A percentile compares a stretch with the other conserved stretches of the same genome.
These are phyloP conservation scores for Polymixis flavicincta DNA, from an alignment of 2,888 invertebrate species.

Conservation along the genomic window DNA sequence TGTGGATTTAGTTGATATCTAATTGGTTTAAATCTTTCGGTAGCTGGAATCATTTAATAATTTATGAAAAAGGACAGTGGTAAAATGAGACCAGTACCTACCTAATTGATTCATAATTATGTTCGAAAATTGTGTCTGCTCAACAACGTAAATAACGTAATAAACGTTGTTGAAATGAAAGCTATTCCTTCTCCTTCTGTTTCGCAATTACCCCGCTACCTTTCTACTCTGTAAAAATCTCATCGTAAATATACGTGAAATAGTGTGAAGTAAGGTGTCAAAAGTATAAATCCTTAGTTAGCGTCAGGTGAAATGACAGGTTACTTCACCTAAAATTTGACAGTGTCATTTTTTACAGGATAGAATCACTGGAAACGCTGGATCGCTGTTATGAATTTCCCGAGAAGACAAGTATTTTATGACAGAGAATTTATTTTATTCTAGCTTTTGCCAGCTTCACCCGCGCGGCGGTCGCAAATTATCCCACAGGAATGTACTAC, in stretches of 20 bases:
- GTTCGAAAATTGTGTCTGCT: too few species aligned
- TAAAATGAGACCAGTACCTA: neutral
- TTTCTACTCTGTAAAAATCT: neutral
- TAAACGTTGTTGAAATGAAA: too few species aligned
- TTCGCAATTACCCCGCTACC: neutral
- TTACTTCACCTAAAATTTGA: neutral
- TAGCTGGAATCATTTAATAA: neutral
- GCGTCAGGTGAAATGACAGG: neutral
- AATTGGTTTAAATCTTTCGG: conserved; percentile 29
- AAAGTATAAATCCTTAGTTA: neutral
- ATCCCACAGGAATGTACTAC: too few species aligned
- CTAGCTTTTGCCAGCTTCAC: too few species aligned
- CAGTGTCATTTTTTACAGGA: neutral
- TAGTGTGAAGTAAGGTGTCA: neutral
- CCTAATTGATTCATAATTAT: too few species aligned
- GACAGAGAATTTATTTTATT: neutral
- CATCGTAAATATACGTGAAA: neutral
- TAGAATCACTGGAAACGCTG: neutral
- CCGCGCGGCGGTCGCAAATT: too few species aligned
- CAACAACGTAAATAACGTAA: too few species aligned
- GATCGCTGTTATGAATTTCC: neutral
- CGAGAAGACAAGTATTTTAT: neutral
- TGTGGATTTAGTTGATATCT: conserved; percentile 5
- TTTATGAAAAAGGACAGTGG: neutral
- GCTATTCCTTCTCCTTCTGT: too few species aligned